These are phyloP conservation scores for Xiphophorus maculatus DNA, from an alignment of 2,113 vertebrate species.

Conservation along the genomic window DNA sequence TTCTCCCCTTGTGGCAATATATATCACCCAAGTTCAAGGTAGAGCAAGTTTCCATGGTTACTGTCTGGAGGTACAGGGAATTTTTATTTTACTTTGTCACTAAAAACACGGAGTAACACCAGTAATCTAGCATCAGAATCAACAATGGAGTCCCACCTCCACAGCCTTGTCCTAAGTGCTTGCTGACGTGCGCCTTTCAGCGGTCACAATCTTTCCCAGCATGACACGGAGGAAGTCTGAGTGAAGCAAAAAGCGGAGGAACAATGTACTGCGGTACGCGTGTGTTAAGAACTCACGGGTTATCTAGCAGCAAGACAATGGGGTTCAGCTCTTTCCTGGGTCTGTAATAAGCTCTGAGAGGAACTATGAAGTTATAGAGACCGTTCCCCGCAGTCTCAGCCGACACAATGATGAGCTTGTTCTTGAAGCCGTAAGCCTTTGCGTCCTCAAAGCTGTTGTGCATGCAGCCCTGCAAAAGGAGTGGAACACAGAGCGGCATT, in stretches of 20 bases:
- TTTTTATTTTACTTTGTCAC: conserved; percentile 56
- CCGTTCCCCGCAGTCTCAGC: conserved; percentile 97
- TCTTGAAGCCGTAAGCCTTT: conserved; percentile 97
- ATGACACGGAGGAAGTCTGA: conserved; percentile 19
- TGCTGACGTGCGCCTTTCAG: conserved; percentile 42
- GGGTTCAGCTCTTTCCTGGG: conserved; percentile 95
- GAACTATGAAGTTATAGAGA: conserved; percentile 97
- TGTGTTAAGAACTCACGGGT: conserved; percentile 85
- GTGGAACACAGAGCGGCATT: conserved; percentile 7
- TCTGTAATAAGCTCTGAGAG: conserved; percentile 96
- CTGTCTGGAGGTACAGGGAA: conserved; percentile 49
- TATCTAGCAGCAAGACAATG: conserved; percentile 93
- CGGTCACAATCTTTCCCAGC: conserved; percentile 26
- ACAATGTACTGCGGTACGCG: not conserved
- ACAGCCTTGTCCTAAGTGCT: conserved; percentile 58
- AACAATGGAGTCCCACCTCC: conserved; percentile 67
- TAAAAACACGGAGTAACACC: conserved; percentile 55
- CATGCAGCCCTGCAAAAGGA: conserved; percentile 86
- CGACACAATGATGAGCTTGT: conserved; percentile 96
- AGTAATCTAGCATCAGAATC: conserved; percentile 48
- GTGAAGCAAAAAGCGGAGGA: conserved; percentile 19
- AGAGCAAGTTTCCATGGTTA: conserved; percentile 70
- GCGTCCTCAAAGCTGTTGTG: conserved; percentile 96
- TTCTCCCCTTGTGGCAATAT: conserved; percentile 49
- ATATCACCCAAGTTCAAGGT: conserved; percentile 67